Percentiles rank a stretch among this genome's conserved stretches.
Conservation (phyloP, 2,888 invertebrate genomes). For the Caradrina kadenii region DNA sequence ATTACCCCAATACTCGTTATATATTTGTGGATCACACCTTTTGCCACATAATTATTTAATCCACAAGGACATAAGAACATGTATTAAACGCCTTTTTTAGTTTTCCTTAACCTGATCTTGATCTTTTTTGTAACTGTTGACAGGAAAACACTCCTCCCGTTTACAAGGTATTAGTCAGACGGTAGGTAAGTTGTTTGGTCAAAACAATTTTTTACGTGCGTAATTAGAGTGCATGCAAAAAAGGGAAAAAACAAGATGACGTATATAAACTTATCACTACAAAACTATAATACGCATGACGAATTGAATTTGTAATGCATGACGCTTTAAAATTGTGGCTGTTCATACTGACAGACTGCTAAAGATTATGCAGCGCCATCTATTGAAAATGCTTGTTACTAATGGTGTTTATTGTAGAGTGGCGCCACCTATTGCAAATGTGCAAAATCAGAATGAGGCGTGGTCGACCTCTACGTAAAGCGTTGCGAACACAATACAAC, state of each 20-base stretch:
- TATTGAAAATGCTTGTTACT: not conserved
- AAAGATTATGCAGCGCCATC: constrained; percentile 22
- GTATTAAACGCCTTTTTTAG: not conserved
- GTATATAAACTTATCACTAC: constrained; percentile 36
- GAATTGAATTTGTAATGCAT: constrained; percentile 31
- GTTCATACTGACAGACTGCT: not conserved
- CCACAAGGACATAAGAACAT: not conserved
- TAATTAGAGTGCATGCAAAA: constrained; percentile 1
- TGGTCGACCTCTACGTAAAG: constrained; percentile 30
- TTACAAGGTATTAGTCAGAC: not conserved
- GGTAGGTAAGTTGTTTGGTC: constrained; percentile 7
- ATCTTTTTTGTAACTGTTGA: not conserved
- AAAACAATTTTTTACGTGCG: constrained; percentile 23
- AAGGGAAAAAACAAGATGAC: constrained; percentile 35
- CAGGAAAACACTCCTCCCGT: not conserved
- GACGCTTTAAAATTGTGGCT: constrained; percentile 27
- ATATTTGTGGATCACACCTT: no score
- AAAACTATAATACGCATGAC: constrained; percentile 32
- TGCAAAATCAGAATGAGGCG: not conserved
- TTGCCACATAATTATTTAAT: not conserved
- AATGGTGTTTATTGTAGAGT: not conserved
- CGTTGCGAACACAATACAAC: not conserved
- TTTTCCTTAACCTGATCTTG: constrained; percentile 5
- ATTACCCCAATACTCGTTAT: no score
- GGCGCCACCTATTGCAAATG: constrained; percentile 22